phyloP scores from a whole-genome alignment of 2,888 invertebrate species.

The Eugnorisma glareosa region DNA sequence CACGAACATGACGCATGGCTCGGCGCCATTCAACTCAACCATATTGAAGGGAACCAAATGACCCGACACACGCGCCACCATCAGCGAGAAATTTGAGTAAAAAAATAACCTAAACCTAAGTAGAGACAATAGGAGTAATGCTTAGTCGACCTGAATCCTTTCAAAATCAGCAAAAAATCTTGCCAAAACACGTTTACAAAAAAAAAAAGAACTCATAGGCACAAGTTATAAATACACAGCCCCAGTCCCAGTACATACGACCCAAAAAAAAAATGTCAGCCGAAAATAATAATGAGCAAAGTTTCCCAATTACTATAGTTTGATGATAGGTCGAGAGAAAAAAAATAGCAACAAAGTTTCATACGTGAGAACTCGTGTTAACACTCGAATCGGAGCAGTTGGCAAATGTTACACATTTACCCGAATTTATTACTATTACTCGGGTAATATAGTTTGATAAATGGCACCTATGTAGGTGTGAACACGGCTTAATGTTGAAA shows the following conservation, averaged over 20 bases:
- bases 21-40: no score
- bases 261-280: conserved; percentile 75
- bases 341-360: conserved; percentile 76
- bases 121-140: not conserved
- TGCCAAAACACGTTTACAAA: not conserved
- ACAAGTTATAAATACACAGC: conserved; percentile 20
- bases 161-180: not conserved
- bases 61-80: no score
- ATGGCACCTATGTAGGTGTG: conserved; percentile 53
- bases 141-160: not conserved
- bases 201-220: conserved; percentile 14
- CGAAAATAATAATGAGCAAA: conserved; percentile 89
- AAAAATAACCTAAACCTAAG: no score
- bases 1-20: no score
- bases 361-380: conserved; percentile 66
- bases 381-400: conserved; percentile 62
- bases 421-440: conserved; percentile 63
- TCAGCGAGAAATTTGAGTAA: no score
- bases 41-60: no score
- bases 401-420: conserved; percentile 62
- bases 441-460: conserved; percentile 60
- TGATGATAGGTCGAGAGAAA: conserved; percentile 78
- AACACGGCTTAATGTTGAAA: conserved; percentile 53
- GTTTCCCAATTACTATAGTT: conserved; percentile 89
- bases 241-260: conserved; percentile 33